Conservation (phyloP, 2,888 invertebrate genomes). For the Drosophila prostipennis region DNA sequence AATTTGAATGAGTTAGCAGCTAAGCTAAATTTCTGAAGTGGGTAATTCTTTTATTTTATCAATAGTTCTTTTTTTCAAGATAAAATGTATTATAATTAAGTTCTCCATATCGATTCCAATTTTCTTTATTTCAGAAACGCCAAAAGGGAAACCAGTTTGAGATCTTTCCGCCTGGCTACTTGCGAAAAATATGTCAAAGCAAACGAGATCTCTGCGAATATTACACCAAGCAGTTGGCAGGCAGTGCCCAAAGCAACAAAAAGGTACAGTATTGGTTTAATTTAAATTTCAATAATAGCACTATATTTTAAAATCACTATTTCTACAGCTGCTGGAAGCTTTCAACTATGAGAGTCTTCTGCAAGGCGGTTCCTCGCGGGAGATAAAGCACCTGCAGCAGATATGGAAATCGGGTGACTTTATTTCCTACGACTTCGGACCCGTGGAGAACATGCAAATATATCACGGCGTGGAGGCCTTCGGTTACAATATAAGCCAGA, state of each 20-base stretch:
- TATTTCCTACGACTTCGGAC: constrained; percentile 76
- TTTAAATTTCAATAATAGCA: neutral
- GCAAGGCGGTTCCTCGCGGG: constrained; percentile 76
- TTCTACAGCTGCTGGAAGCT: constrained; percentile 67
- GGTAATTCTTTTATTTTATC: no score
- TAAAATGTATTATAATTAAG: neutral
- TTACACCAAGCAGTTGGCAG: constrained; percentile 58
- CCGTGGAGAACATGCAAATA: constrained; percentile 63
- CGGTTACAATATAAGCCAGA: constrained; percentile 67
- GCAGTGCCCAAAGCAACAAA: constrained; percentile 58
- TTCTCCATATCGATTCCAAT: no score
- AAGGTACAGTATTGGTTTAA: constrained; percentile 41
- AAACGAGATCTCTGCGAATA: constrained; percentile 58
- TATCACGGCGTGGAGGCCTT: constrained; percentile 72
- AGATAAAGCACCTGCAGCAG: constrained; percentile 76
- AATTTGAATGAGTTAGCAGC: neutral
- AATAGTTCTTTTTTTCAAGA: neutral
- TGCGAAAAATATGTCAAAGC: constrained; percentile 50
- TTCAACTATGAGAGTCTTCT: constrained; percentile 74
- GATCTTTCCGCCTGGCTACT: constrained; percentile 60
- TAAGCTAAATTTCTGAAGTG: no score
- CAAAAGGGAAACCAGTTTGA: constrained; percentile 56
- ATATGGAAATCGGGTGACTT: constrained; percentile 81
- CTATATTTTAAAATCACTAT: no score
- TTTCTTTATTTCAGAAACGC: constrained; percentile 34